Evolutionary conservation across 2,888 invertebrate species (phyloP).

Genomic region (Agrotis ipsilon): DNA sequence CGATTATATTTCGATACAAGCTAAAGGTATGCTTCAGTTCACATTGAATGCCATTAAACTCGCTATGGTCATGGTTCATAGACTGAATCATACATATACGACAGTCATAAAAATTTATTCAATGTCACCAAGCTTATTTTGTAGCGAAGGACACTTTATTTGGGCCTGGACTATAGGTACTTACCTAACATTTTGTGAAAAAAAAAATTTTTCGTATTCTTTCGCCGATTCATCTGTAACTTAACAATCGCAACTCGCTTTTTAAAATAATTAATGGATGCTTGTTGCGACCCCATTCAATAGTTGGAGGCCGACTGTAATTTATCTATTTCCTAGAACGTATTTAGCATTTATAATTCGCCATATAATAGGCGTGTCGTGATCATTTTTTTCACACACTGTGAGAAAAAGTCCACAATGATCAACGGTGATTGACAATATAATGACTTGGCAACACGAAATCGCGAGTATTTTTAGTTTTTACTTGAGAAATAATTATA

Average conservation of each 20-base stretch:
- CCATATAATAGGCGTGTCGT: constrained; percentile 32
- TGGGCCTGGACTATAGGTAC: too few relatives aligned
- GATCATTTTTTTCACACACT: constrained; percentile 26
- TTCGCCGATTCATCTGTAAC: background rate
- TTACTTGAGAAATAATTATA: constrained; percentile 30
- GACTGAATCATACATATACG: constrained; percentile 10
- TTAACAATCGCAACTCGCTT: background rate
- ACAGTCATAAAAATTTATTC: constrained; percentile 16
- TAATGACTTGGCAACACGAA: constrained; percentile 44
- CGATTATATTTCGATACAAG: background rate
- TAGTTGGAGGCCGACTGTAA: background rate
- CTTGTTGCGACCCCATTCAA: constrained; percentile 6
- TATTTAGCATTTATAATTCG: constrained; percentile 34
- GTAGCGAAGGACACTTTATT: background rate
- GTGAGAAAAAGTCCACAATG: constrained; percentile 45
- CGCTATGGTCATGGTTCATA: background rate
- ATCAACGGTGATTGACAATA: constrained; percentile 26
- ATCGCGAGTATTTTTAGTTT: constrained; percentile 29
- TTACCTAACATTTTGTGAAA: background rate
- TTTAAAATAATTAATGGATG: constrained; percentile 9
- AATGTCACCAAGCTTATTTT: background rate
- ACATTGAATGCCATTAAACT: background rate
- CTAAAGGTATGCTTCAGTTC: background rate
- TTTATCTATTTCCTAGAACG: constrained; percentile 31
- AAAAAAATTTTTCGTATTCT: background rate